Conservation (phyloP, 2,113 vertebrate genomes). For the Sturnus vulgaris region DNA sequence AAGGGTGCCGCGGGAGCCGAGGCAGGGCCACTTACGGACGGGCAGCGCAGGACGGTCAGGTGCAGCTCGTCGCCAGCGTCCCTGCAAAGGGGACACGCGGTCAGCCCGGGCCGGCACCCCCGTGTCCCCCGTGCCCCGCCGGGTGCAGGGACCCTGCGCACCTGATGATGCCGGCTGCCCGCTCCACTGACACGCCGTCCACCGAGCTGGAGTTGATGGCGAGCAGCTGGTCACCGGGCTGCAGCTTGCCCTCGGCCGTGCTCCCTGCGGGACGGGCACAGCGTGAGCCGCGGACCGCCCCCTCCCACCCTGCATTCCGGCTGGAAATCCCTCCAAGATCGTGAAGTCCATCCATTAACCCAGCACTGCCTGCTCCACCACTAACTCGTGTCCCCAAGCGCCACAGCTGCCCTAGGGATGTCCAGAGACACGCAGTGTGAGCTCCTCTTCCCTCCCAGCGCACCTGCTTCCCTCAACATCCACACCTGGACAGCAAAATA, state of each 20-base stretch:
- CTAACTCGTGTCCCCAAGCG: rapidly evolving
- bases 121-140: no score
- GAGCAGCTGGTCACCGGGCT: conserved; percentile 88
- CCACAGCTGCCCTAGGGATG: neutral
- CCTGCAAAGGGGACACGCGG: conserved; percentile 65
- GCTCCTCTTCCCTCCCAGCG: neutral
- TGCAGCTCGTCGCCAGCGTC: conserved; percentile 82
- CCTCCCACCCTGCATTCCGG: neutral
- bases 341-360: rapidly evolving
- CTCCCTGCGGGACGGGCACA: conserved; percentile 72
- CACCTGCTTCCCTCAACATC: neutral
- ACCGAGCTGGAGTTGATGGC: conserved; percentile 80
- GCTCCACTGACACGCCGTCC: conserved; percentile 79
- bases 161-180: conserved; percentile 84
- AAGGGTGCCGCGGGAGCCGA: rapidly evolving
- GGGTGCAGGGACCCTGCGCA: neutral
- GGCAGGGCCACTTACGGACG: conserved; percentile 75
- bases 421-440: rapidly evolving
- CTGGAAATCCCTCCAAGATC: neutral
- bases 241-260: conserved; percentile 89
- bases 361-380: neutral
- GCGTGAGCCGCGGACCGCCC: neutral
- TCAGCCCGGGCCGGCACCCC: neutral
- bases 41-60: conserved; percentile 84
- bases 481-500: neutral